Evolutionary conservation across 2,797 vertebrate genomes (phyloP), one percentile per base, ranked within the genome.

Genomic region (Aplochiton taeniatus): DNA sequence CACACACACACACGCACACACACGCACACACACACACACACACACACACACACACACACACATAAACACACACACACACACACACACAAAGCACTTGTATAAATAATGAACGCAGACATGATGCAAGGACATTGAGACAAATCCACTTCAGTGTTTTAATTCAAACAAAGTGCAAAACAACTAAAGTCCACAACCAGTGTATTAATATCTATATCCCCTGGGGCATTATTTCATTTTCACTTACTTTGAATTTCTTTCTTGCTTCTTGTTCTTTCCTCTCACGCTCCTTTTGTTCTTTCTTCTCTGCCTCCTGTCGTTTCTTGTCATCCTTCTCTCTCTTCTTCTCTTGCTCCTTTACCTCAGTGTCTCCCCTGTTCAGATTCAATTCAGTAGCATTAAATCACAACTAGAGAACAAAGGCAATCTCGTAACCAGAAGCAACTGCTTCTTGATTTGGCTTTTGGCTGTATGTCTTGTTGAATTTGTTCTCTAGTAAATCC

Each of bases 241-340:
- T 90, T 88, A 98, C 97, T 91, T 96, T 98, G 88, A 98, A 98
- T 83, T 92, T 96, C 78, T 96, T 98, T 65, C 81, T 93, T 61
- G 93, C 85, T 10, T 98, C 96, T 57, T 94, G 92, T 56, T 99
- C 96, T 85, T 96, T 97, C 83, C 94, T 97, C 74, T 98, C 95
- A 63, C 94, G 93, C 55, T 96, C 95, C 72, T 91, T 98, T 75
- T 96, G 94, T 70, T 95, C 94, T 73, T 94, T 98, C 80, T 91
- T 95, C 67, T 95, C 94, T 54, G 92, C 88, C 42, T 95, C 95
- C 18, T 88, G 71, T 65, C 88, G 89, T 84, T 87, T 96, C 78
- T 94, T 97, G 66, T 93, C 93, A 58, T 94, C 93, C 69, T 94
- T 97, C 11, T 93, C 92, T 12, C 46, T 70, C 75, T 90, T 94